Percentiles rank a stretch among this genome's conserved stretches.
phyloP scores from a whole-genome alignment of 2,113 vertebrate genomes.

The Sinocyclocheilus anophthalmus region DNA sequence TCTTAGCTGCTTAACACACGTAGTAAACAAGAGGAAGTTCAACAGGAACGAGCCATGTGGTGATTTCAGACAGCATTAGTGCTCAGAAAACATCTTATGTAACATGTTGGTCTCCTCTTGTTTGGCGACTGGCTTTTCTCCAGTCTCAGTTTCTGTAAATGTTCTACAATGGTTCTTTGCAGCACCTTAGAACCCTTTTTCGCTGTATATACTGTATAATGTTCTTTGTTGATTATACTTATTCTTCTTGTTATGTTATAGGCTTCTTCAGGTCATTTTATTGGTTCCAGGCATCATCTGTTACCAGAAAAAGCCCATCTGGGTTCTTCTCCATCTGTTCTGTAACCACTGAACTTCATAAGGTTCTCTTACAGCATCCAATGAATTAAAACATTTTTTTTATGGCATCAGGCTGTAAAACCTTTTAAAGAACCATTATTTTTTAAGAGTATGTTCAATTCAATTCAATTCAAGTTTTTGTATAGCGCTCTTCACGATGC shows the following conservation, averaged over 20 bases:
- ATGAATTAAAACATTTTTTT: neutral
- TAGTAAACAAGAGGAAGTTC: conserved; percentile 59
- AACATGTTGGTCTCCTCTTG: neutral
- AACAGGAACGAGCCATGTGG: conserved; percentile 48
- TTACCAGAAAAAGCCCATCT: neutral
- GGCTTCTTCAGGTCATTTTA: neutral
- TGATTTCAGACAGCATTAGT: neutral
- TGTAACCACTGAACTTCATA: neutral
- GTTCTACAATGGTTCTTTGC: neutral
- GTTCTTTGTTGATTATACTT: neutral
- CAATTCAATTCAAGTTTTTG: too few relatives aligned
- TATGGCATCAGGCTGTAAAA: neutral
- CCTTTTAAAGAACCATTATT: neutral
- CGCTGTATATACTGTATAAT: neutral
- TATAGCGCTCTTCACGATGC: too few relatives aligned
- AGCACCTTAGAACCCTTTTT: neutral
- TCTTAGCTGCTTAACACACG: conserved; percentile 67
- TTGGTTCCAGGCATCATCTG: neutral
- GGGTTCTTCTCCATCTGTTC: neutral
- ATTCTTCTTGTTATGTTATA: neutral
- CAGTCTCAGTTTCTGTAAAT: neutral
- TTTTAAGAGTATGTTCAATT: neutral
- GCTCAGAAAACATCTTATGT: conserved; percentile 27
- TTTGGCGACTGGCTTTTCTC: neutral
- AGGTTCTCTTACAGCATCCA: neutral